phyloP scores from a whole-genome alignment of 2,888 invertebrate species.

The Cephus rjabovi region DNA sequence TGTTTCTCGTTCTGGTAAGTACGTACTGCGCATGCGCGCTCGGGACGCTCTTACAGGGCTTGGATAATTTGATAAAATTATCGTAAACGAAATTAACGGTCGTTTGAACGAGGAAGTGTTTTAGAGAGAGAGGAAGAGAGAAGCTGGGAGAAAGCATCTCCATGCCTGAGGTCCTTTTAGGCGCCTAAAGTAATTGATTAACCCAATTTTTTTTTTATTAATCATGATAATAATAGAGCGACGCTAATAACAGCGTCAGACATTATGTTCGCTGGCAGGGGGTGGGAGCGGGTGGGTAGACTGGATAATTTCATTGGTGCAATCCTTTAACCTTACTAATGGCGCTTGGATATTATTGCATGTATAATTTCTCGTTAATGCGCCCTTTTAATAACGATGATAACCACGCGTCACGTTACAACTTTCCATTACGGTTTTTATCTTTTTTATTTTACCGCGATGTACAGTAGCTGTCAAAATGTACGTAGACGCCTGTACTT shows the following conservation, averaged over 20 bases:
- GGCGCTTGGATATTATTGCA: not conserved
- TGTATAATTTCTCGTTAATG: not conserved
- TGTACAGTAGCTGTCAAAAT: not conserved
- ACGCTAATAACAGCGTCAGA: not conserved
- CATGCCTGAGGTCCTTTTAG: not conserved
- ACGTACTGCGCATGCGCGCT: conserved; percentile 1
- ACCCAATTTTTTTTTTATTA: not conserved
- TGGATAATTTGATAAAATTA: conserved; percentile 52
- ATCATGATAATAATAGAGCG: not conserved
- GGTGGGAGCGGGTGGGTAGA: not conserved
- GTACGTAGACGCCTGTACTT: not conserved
- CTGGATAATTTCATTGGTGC: not conserved
- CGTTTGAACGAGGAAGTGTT: conserved; percentile 26
- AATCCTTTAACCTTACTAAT: not conserved
- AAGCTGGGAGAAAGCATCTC: not conserved
- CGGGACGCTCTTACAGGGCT: conserved; percentile 42
- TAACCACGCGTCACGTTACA: not conserved
- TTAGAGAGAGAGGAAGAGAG: not conserved
- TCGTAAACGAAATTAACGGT: conserved; percentile 50
- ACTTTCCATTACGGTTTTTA: not conserved
- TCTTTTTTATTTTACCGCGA: not conserved
- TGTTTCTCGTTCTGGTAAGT: not conserved
- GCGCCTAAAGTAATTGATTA: not conserved
- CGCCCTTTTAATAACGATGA: not conserved
- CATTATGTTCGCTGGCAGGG: not conserved